Evolutionary conservation across 2,888 invertebrate genomes (phyloP), one percentile per base, ranked within the genome.

Genomic region (Orthosia gracilis): DNA sequence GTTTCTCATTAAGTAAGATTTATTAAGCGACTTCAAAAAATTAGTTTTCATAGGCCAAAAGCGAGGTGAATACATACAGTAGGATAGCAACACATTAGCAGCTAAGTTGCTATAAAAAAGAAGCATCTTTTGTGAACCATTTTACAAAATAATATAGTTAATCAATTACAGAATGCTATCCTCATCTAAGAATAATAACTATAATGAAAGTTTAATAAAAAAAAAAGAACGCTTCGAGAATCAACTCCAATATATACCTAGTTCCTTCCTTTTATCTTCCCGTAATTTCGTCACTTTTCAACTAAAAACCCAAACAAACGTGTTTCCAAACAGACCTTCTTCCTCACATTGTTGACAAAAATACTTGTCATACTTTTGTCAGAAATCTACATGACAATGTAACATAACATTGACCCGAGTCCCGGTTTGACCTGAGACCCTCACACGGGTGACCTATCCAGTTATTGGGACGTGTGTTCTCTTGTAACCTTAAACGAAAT

Each of bases 311-410:
- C 12, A 65, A 49, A 67, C 18, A 58, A 72, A 70, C 66, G 55
- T 45, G 61, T 72, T 64, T 40, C n/a, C 9, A 58, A 55, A 63
- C 31, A 50, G 68, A 69, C 69, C 66, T 63, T 64, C 59, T 63
- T 76, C 78, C 67, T 69, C 81, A 84, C 49, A 76, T 68, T 80
- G 77, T 87, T 88, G 89, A 91, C 88, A 91, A 94, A 93, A 93
- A 91, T 88, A 82, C 87, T 83, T 82, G 84, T 86, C 86, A 87
- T 85, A 90, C 91, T 54, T 80, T 85, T 85, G 91, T 90, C 91
- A 92, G 85, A 88, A 87, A 92, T 94, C 90, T 92, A 91, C 93
- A 94, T 94, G 92, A 95, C 95, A 95, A 94, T 94, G 89, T 93
- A 93, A 91, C 94, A 93, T 92, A 93, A 90, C 94, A 93, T 93